Evolutionary conservation across 2,113 vertebrate species (phyloP).

Genomic region (Pandion haliaetus): DNA sequence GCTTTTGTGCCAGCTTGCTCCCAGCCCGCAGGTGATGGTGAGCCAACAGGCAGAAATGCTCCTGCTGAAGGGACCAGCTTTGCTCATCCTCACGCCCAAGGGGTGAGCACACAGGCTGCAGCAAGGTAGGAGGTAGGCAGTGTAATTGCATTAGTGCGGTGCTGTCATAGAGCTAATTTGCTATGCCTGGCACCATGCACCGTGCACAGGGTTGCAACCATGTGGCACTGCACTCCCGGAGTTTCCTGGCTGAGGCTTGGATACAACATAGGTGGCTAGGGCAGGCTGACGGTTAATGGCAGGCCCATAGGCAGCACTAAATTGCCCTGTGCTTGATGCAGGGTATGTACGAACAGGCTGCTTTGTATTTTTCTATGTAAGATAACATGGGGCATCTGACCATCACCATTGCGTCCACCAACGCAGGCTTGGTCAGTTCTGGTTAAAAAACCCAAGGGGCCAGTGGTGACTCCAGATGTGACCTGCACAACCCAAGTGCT

Average conservation of each 20-base stretch:
- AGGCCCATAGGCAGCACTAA: neutral
- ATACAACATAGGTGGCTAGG: neutral
- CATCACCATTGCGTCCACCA: neutral
- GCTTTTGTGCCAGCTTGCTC: neutral
- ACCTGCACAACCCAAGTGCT: neutral
- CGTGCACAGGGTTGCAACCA: neutral
- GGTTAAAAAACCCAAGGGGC: neutral
- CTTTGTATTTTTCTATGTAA: neutral
- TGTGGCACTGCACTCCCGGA: fast-evolving
- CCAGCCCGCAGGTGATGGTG: fast-evolving
- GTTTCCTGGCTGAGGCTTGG: neutral
- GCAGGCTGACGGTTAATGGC: neutral
- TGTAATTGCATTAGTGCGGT: neutral
- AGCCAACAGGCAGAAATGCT: neutral
- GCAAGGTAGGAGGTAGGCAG: neutral
- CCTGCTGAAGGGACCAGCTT: neutral
- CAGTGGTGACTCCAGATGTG: neutral
- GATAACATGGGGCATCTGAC: neutral
- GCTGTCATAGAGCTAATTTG: neutral
- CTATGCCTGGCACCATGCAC: neutral
- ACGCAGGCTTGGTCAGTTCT: neutral
- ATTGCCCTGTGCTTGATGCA: neutral
- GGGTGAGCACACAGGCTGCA: neutral
- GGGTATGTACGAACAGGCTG: neutral
- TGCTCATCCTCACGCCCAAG: neutral